Evolutionary conservation across 1,140 invertebrate genomes (phyloP), one percentile per base, ranked within the genome.

Genomic region (Armadillidium nasatum): DNA sequence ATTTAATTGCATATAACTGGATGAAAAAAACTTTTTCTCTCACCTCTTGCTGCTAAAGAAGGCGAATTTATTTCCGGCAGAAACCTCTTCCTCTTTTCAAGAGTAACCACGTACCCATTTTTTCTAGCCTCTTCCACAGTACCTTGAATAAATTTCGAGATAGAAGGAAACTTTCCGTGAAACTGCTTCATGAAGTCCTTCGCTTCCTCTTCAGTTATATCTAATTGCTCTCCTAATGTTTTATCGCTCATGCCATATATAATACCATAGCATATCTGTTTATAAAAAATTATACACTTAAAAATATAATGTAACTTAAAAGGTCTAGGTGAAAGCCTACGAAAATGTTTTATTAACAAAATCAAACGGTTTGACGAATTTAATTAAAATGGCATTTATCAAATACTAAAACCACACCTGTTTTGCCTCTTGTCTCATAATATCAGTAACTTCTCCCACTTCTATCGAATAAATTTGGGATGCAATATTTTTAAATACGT

Each of bases 181-280:
- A 99, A 99, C 4, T 89, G 88, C 75, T 92, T 89, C 81, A 93
- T 90, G 84, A 97, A 92, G 46, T 88, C 85, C 4, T 86, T 86
- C 0, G 96, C 96, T 82, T 96, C 92, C 70, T 89, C 85, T 84
- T 94, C 92, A 4, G 88, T 87, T n/a, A 96, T 88, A 74, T 89
- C 89, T 21, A 99, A 85, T 74, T 91, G 89, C 76, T 95, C 91
- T 0, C 91, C 88, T n/a, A 99, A 86, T 0, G 92, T 88, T 83
- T 91, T 93, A 13, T 89, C 87, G 11, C 96, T 94, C 89, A 98
- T 98, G n/a, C 97, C 97, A 85, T 99, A 99, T 71, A 99, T 92
- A 80, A 99, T 95, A 10, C 94, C 97, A 86, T 99, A 99, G 82
- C 94, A 97, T 15, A 99, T 89, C 86, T 60, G 19, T 33, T 33